Percentiles rank a stretch among this genome's conserved stretches.
phyloP scores from a whole-genome alignment of 2,113 vertebrate species.

The Notothenia rossii region DNA sequence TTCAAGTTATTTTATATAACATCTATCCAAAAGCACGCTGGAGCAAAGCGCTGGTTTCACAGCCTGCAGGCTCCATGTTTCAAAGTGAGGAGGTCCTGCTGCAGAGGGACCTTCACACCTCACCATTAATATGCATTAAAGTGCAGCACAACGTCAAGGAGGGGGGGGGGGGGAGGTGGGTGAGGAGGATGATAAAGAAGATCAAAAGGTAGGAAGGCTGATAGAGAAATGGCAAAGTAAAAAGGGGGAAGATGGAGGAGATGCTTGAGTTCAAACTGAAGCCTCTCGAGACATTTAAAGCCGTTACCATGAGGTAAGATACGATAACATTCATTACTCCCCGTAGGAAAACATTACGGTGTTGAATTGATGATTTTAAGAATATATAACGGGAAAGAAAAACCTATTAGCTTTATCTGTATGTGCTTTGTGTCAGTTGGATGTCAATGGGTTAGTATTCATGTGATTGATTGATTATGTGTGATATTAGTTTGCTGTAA shows the following conservation, averaged over 20 bases:
- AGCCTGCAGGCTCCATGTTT: slow-evolving; percentile 49
- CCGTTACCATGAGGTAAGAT: no score
- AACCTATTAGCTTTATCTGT: no score
- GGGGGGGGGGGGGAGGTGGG: neutral
- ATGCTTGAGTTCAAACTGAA: neutral
- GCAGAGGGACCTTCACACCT: slow-evolving; percentile 52
- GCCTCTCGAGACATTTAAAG: neutral
- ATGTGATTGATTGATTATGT: no score
- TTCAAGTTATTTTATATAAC: neutral
- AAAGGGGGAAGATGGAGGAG: neutral
- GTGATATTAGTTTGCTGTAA: no score
- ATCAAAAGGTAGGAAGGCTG: neutral
- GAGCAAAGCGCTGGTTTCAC: slow-evolving; percentile 13
- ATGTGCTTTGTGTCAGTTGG: no score
- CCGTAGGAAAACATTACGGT: no score
- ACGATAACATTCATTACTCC: no score
- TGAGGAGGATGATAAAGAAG: neutral
- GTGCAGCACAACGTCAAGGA: slow-evolving; percentile 35
- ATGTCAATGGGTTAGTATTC: no score
- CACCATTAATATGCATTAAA: slow-evolving; percentile 63
- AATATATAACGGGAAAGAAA: no score
- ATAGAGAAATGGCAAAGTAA: neutral
- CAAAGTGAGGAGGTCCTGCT: slow-evolving; percentile 50
- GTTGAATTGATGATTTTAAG: no score
- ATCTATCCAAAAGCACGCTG: neutral